Base-by-base conservation (phyloP, 2,797 vertebrate species). In the Phoxinus dragarum region DNA sequence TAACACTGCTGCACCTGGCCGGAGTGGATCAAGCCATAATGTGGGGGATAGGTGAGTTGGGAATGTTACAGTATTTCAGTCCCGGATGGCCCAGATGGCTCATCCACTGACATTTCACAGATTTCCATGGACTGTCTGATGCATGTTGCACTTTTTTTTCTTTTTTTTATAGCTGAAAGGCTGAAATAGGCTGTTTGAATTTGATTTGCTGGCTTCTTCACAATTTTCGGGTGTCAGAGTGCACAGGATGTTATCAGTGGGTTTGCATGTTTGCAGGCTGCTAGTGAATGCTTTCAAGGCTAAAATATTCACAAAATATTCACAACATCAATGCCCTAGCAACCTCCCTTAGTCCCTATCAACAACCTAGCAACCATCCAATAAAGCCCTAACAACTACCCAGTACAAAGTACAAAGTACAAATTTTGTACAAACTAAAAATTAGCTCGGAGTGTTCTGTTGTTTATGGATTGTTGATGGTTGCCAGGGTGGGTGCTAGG, bases 1-100 rank as follows among this genome's bases (percentile, higher is more conserved):
- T 86, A 84, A 85, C 31, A 72, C 61, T 42, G 40, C 67, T 78
- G 66, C 38, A 54, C 52, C 78, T 87, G 59, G 49, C 36, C 16
- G 36, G 54, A 87, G 47, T 52, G 23, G 72, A 88, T 87, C 44
- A 27, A 84, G 59, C 80, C 78, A 84, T 78, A 23, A 78, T 78
- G 66, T 64, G n/a, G 27, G 16, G 6, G 66, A 85, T 49, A 34
- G 76, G 64, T 80, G 75, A 21, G 16, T 85, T 36, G 27, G 52
- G 40, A n/a, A 34, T 80, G 56, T 80, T 77, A 56, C 49, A 69
- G 17, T 44, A 68, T 80, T 77, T 56, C 66, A 77, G 6, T 56
- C 23, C 2, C 2, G 4, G 16, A 44, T 27, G 27, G 27, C 23
- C 54, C 72, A 76, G 61, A 76, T 64, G 54, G 80, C 16, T 23